Evolutionary conservation across 2,888 invertebrate genomes (phyloP).

Genomic region (Pristionchus exspectatus): DNA sequence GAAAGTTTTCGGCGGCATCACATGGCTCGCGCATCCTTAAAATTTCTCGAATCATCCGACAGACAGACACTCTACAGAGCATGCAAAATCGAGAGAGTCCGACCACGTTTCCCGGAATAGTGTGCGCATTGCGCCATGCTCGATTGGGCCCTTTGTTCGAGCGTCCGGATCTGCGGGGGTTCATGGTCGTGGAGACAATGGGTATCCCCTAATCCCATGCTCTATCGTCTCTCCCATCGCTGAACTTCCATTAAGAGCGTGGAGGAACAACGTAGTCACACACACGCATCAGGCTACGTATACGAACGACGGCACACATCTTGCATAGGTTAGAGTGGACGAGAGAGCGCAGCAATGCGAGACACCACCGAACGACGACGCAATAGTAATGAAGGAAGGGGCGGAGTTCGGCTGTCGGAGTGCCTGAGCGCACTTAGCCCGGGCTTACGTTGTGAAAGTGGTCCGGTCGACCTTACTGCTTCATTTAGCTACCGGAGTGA

Average conservation of each 20-base stretch:
- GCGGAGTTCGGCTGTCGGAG: neutral
- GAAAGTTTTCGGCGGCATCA: too few species aligned
- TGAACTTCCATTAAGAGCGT: neutral
- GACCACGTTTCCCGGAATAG: neutral
- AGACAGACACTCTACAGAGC: neutral
- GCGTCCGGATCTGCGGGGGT: slow-evolving; percentile 19
- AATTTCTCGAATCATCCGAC: too few species aligned
- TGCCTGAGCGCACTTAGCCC: neutral
- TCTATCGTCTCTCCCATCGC: neutral
- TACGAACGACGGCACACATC: neutral
- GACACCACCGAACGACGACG: neutral
- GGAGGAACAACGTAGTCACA: neutral
- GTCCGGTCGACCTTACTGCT: neutral
- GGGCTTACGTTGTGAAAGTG: neutral
- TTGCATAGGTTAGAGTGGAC: neutral
- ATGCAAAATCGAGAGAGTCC: neutral
- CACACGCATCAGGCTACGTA: neutral
- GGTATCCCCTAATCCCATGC: neutral
- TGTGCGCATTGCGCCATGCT: neutral
- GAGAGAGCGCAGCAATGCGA: neutral
- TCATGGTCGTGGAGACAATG: neutral
- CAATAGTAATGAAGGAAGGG: neutral
- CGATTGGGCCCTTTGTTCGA: neutral
- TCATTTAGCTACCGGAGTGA: neutral
- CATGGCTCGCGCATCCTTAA: too few species aligned